Conservation (phyloP, 2,888 invertebrate genomes). For the Serripes groenlandicus region DNA sequence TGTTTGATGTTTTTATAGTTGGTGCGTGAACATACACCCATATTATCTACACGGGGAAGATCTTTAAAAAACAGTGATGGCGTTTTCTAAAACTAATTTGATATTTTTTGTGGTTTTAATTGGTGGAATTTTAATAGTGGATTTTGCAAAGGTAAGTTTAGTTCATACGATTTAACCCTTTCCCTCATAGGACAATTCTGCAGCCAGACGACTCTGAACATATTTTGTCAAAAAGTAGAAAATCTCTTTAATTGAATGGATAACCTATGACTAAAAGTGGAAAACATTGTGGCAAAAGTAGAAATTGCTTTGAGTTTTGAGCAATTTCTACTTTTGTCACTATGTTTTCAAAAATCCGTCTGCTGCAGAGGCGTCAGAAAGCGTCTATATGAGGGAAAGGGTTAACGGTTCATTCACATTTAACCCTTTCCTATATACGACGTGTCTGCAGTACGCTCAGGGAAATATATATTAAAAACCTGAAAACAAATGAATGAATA, state of each 20-base stretch:
- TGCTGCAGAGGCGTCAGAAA: no score
- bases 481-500: no score
- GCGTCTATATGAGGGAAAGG: no score
- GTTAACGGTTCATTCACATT: no score
- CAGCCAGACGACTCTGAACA: background rate
- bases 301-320: background rate
- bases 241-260: background rate
- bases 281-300: background rate
- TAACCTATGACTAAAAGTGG: background rate
- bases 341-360: background rate
- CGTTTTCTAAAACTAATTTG: background rate
- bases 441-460: no score
- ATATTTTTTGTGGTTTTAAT: background rate
- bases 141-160: constrained; percentile 4
- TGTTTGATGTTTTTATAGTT: constrained; percentile 16
- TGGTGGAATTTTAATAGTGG: constrained; percentile 1
- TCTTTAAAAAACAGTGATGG: background rate
- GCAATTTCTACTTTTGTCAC: background rate
- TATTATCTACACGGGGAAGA: background rate
- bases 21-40: no score
- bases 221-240: background rate
- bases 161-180: background rate
- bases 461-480: no score
- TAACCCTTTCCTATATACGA: no score
- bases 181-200: background rate